These are phyloP conservation scores for Corticium candelabrum DNA, from an alignment of 37 sponge, comb jelly and placozoan genomes.

Conservation along the genomic window DNA sequence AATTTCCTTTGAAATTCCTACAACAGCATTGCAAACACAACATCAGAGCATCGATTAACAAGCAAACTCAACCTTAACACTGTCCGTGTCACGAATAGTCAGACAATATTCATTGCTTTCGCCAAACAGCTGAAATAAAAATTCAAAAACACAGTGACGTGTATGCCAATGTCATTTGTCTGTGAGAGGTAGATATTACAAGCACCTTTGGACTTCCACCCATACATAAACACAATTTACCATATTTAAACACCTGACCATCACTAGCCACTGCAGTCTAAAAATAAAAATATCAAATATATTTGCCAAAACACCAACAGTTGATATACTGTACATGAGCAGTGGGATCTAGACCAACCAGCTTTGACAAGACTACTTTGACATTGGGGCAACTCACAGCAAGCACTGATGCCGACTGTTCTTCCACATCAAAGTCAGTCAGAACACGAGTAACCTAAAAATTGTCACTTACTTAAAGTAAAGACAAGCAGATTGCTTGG, in stretches of 20 bases:
- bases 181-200: too few relatives aligned
- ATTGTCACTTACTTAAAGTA: background rate
- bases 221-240: conserved; percentile 82
- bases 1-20: conserved; percentile 65
- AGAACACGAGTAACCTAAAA: conserved; percentile 43
- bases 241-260: conserved; percentile 44
- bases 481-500: too few relatives aligned
- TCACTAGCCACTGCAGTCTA: conserved; percentile 34
- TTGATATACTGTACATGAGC: conserved; percentile 17
- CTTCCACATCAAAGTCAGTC: conserved; percentile 66
- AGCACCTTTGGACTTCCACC: conserved; percentile 80
- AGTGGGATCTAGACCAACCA: conserved; percentile 1
- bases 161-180: too few relatives aligned
- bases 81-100: conserved; percentile 88
- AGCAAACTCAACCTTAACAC: conserved; percentile 47
- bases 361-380: conserved; percentile 10
- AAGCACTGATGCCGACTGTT: conserved; percentile 30
- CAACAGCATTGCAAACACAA: background rate
- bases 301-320: conserved; percentile 1
- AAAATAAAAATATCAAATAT: conserved; percentile 10
- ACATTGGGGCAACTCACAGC: conserved; percentile 52
- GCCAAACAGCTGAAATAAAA: background rate
- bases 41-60: background rate
- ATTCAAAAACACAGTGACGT: background rate
- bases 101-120: too few relatives aligned